Percentiles rank a stretch among this genome's conserved stretches.
Conservation (phyloP, 2,113 vertebrate genomes). For the Acrocephalus kingi region DNA sequence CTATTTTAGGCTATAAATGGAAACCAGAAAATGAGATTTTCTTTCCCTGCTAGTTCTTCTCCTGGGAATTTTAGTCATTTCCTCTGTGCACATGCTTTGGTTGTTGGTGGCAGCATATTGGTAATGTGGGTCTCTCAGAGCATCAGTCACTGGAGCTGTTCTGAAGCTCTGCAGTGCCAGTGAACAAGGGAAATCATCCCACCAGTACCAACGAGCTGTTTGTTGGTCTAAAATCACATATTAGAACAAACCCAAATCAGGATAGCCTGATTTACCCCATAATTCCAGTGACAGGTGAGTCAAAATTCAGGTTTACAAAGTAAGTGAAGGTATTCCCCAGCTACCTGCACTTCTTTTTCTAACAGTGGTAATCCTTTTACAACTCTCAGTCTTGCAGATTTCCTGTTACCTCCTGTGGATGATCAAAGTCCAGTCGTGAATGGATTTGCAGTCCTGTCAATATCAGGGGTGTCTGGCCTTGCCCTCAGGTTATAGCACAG, state of each 20-base stretch:
- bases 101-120: not conserved
- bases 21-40: not conserved
- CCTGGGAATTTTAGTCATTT: not conserved
- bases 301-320: not conserved
- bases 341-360: not conserved
- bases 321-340: not conserved
- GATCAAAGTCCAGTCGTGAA: not conserved
- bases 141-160: not conserved
- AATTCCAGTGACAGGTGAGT: not conserved
- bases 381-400: not conserved
- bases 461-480: not conserved
- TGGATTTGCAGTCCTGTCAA: not conserved
- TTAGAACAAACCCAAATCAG: not conserved
- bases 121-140: not conserved
- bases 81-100: not conserved
- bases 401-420: not conserved
- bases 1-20: not conserved
- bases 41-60: not conserved
- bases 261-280: not conserved
- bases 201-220: not conserved
- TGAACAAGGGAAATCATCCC: not conserved
- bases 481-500: not conserved
- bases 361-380: not conserved
- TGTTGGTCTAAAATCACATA: not conserved
- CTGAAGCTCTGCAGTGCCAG: not conserved